Evolutionary conservation across 2,797 vertebrate species (phyloP).

Genomic region (Oreochromis mossambicus): DNA sequence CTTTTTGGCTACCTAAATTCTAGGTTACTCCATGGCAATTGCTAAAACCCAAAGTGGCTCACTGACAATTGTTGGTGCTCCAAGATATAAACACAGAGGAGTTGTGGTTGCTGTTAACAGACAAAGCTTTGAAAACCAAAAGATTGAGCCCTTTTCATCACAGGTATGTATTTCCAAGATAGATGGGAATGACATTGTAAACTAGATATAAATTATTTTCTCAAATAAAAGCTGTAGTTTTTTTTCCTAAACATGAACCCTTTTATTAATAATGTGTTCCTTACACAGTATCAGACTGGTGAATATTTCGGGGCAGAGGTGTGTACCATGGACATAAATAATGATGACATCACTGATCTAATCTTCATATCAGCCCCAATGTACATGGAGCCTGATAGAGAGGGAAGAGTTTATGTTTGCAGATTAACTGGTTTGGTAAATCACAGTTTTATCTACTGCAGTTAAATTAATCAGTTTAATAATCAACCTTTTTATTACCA

Average conservation of each 20-base stretch:
- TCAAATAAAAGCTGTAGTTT: too few species aligned
- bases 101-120: not conserved
- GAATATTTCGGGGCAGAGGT: not conserved
- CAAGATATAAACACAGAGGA: not conserved
- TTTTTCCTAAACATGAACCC: too few species aligned
- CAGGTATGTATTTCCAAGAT: not conserved
- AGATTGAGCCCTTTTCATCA: not conserved
- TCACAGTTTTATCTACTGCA: too few species aligned
- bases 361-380: not conserved
- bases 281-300: not conserved
- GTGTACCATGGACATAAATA: not conserved
- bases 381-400: not conserved
- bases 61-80: not conserved
- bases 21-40: not conserved
- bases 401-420: not conserved
- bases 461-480: too few species aligned
- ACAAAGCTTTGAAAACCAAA: not conserved
- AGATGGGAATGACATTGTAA: too few species aligned
- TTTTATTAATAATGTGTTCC: rapidly evolving
- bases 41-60: not conserved
- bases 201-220: too few species aligned
- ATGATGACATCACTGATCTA: not conserved
- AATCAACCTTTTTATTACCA: too few species aligned
- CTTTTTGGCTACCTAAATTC: too few species aligned
- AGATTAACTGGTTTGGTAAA: too few species aligned